Evolutionary conservation across 2,888 invertebrate species (phyloP).

Genomic region (Cordilura impudica): DNA sequence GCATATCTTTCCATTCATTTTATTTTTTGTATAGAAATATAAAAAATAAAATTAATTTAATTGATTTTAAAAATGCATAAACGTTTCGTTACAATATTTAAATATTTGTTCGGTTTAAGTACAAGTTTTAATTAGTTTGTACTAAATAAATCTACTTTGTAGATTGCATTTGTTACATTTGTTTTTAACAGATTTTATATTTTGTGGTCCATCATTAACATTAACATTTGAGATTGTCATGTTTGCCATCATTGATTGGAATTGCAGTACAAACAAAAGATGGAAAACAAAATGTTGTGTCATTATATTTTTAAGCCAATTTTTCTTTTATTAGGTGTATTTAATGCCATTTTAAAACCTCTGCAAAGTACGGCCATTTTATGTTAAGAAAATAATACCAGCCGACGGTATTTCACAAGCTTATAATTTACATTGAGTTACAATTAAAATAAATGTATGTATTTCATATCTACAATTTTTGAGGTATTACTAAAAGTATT

Average conservation of each 20-base stretch:
- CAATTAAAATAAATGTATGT: no score
- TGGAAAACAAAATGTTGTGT: conserved; percentile 11
- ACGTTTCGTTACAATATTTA: conserved; percentile 64
- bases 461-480: no score
- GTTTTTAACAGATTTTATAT: conserved; percentile 49
- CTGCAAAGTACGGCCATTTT: no score
- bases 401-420: no score
- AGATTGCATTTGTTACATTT: conserved; percentile 39
- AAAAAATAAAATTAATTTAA: conserved; percentile 70
- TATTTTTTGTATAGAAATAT: not conserved
- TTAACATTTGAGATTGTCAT: conserved; percentile 46
- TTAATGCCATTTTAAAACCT: not conserved
- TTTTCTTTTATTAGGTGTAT: not conserved
- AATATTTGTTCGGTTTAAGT: conserved; percentile 61
- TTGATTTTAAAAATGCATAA: conserved; percentile 77
- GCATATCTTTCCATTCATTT: conserved; percentile 69
- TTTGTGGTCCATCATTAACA: conserved; percentile 47
- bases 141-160: conserved; percentile 37
- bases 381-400: no score
- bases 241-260: conserved; percentile 44
- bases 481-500: no score
- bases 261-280: conserved; percentile 22
- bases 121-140: conserved; percentile 60
- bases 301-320: conserved; percentile 23
- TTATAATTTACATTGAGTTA: no score